Conservation (phyloP, 2,797 vertebrate genomes). For the Scarus forsteni region DNA sequence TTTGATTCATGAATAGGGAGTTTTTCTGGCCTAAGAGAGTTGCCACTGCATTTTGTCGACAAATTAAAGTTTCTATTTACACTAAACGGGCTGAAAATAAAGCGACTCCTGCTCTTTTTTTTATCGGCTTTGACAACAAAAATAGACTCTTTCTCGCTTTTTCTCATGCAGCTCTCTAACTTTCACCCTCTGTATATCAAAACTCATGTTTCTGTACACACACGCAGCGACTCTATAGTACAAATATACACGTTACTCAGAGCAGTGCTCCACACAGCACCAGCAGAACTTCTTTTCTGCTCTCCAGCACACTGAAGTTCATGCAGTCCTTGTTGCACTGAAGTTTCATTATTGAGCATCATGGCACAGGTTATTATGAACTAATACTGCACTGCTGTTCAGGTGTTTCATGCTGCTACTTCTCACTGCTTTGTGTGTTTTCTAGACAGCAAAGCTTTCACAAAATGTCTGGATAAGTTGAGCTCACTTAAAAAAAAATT, state of each 20-base stretch:
- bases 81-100: slow-evolving; percentile 8
- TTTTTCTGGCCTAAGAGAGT: slow-evolving; percentile 30
- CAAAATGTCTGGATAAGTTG: no score
- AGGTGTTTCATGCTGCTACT: slow-evolving; percentile 31
- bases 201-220: slow-evolving; percentile 52
- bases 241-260: slow-evolving; percentile 69
- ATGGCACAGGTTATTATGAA: slow-evolving; percentile 46
- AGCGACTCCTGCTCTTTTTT: slow-evolving; percentile 4
- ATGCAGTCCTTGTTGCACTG: slow-evolving; percentile 28
- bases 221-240: slow-evolving; percentile 54
- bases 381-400: slow-evolving; percentile 45
- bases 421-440: not conserved
- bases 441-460: slow-evolving; percentile 30
- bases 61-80: slow-evolving; percentile 46
- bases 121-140: slow-evolving; percentile 40
- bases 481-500: no score
- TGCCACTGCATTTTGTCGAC: slow-evolving; percentile 15
- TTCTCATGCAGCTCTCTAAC: slow-evolving; percentile 20
- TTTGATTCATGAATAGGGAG: slow-evolving; percentile 15
- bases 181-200: slow-evolving; percentile 52
- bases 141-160: slow-evolving; percentile 51
- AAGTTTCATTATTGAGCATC: not conserved
- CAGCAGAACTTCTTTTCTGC: not conserved
- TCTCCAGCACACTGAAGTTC: slow-evolving; percentile 19
- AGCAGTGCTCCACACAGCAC: not conserved